A percentile compares a stretch with the other conserved stretches of the same genome.
Conservation (phyloP, 2,888 invertebrate genomes). For the Torymus auratus region DNA sequence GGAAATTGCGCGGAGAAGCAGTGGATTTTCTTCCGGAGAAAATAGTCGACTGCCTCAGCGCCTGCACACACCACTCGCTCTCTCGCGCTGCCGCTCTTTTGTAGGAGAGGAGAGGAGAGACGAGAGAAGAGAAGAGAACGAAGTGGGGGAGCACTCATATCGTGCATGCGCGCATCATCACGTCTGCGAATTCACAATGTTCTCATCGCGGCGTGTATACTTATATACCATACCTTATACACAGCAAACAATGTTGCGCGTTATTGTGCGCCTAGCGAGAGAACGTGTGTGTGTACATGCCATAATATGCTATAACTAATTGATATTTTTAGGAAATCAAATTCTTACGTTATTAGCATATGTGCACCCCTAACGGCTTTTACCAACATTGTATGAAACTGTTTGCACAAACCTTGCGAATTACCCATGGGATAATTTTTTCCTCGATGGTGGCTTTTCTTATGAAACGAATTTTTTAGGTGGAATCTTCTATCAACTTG, state of each 20-base stretch:
- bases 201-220: background rate
- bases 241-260: too few species aligned
- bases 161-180: constrained; percentile 53
- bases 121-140: background rate
- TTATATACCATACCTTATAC: too few species aligned
- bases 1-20: background rate
- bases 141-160: constrained; percentile 28
- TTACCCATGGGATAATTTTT: constrained; percentile 56
- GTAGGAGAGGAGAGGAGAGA: background rate
- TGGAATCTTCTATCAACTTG: too few species aligned
- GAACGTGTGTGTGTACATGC: too few species aligned
- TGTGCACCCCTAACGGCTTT: too few species aligned
- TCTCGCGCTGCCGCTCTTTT: too few species aligned
- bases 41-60: constrained; percentile 22
- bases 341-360: background rate
- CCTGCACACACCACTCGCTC: too few species aligned
- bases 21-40: background rate
- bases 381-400: too few species aligned
- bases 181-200: constrained; percentile 27
- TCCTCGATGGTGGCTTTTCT: constrained; percentile 11
- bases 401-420: constrained; percentile 58
- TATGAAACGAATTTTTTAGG: constrained; percentile 1
- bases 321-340: constrained; percentile 11
- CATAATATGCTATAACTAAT: background rate
- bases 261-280: too few species aligned